Base-by-base conservation (phyloP, 2,888 invertebrate genomes). In the Cephus rjabovi region DNA sequence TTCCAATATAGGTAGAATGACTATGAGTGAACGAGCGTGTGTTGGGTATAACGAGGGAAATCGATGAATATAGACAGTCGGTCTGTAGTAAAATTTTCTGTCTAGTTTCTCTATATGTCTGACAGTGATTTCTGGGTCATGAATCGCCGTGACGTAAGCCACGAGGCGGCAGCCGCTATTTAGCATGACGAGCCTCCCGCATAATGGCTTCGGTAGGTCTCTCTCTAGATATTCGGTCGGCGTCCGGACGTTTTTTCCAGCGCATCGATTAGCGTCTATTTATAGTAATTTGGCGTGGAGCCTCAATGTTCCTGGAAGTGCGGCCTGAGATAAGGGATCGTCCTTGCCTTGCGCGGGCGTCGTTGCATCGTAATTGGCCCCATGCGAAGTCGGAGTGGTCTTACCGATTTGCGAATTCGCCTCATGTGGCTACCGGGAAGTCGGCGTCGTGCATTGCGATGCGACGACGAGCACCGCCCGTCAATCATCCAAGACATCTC, bases 381-480 rank as follows among this genome's bases (percentile, higher is more conserved):
- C 68, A 74, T 79, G 77, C 11, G 33, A 77, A 75, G 74, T 80
- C 79, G 78, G 83, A 79, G 78, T 75, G 79, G 75, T 81, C 33
- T 56, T 83, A 81, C 81, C 83, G 79, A 87, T 86, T 91, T 90
- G 87, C 84, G 85, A 84, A 90, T 91, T 90, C 91, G 84, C 82
- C 82, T 90, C 91, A 91, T 88, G 91, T 86, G 84, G 88, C 89
- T 90, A 90, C 91, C 89, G 89, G 89, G 90, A 91, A 91, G 87
- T 83, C 87, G 79, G 82, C 87, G 89, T 88, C 86, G 86, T 83
- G 90, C 90, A 91, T 91, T 90, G 88, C 86, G 83, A 34, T 34
- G 70, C 76, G 78, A 83, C 86, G 82, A 81, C 82, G 84, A 83
- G 85, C 85, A 85, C 81, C 83, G 87, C 87, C 84, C 87, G 88